Evolutionary conservation across 2,888 invertebrate genomes (phyloP).

Genomic region (Apoda limacodes): DNA sequence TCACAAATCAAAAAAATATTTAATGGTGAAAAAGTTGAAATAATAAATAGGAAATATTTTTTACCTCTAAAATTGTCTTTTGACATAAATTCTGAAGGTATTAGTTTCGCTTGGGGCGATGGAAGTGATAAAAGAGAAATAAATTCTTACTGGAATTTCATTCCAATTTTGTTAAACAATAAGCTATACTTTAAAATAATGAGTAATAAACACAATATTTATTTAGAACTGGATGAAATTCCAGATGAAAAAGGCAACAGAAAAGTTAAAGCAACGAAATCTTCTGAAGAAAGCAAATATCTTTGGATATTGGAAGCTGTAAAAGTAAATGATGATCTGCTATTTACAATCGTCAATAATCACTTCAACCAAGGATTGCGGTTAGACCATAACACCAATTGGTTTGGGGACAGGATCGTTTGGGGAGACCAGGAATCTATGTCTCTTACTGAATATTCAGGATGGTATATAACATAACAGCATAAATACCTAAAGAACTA

Average conservation of each 20-base stretch:
- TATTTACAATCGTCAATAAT: constrained; percentile 26
- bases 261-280: constrained; percentile 21
- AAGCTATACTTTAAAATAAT: constrained; percentile 25
- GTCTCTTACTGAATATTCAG: constrained; percentile 10
- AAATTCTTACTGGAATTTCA: constrained; percentile 26
- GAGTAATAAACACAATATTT: constrained; percentile 23
- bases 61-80: constrained; percentile 24
- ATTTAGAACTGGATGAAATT: constrained; percentile 24
- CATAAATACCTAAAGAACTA: too few relatives aligned
- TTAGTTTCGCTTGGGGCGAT: constrained; percentile 25
- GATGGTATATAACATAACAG: constrained; percentile 23
- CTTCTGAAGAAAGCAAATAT: constrained; percentile 17
- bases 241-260: constrained; percentile 22
- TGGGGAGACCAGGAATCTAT: constrained; percentile 23
- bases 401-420: constrained; percentile 19
- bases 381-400: constrained; percentile 17
- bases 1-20: constrained; percentile 22
- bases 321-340: constrained; percentile 18
- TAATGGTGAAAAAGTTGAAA: constrained; percentile 21
- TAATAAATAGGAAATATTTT: constrained; percentile 22
- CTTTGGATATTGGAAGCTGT: constrained; percentile 26
- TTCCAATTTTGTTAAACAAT: constrained; percentile 23
- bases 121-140: constrained; percentile 17
- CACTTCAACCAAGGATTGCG: constrained; percentile 25
- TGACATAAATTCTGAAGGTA: constrained; percentile 12